Conservation (phyloP, 2,888 invertebrate species). For the Cordilura impudica region DNA sequence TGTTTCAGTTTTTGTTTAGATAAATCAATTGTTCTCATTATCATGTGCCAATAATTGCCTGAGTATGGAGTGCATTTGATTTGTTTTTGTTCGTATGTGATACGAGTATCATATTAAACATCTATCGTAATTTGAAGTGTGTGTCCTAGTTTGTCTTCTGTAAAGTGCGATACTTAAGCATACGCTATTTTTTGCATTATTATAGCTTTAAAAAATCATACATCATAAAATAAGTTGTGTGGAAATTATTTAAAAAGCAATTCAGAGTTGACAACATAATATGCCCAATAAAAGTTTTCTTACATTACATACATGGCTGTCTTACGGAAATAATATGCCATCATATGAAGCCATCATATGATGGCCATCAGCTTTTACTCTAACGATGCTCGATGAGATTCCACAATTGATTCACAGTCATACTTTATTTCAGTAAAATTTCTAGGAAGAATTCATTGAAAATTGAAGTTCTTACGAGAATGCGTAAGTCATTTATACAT, state of each 20-base stretch:
- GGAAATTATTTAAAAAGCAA: not conserved
- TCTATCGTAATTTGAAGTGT: not conserved
- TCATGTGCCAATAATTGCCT: slow-evolving; percentile 25
- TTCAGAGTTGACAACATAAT: not conserved
- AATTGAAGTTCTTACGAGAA: no score
- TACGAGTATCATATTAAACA: not conserved
- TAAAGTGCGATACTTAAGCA: not conserved
- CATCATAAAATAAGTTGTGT: not conserved
- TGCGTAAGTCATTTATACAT: no score
- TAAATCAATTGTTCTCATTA: slow-evolving; percentile 32
- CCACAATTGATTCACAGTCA: no score
- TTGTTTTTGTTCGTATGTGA: not conserved
- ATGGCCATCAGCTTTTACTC: no score
- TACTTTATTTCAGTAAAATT: no score
- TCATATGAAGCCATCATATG: no score
- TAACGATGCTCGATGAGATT: no score
- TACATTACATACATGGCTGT: no score
- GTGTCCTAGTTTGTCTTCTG: not conserved
- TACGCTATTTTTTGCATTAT: not conserved
- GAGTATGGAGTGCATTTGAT: slow-evolving; percentile 18
- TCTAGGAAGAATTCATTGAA: no score
- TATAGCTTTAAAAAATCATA: no score
- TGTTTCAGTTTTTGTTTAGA: slow-evolving; percentile 2
- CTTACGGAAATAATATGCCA: no score
- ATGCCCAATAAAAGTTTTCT: no score